phyloP scores from a whole-genome alignment of 2,113 vertebrate species.

The Benitochromis conjunctus region DNA sequence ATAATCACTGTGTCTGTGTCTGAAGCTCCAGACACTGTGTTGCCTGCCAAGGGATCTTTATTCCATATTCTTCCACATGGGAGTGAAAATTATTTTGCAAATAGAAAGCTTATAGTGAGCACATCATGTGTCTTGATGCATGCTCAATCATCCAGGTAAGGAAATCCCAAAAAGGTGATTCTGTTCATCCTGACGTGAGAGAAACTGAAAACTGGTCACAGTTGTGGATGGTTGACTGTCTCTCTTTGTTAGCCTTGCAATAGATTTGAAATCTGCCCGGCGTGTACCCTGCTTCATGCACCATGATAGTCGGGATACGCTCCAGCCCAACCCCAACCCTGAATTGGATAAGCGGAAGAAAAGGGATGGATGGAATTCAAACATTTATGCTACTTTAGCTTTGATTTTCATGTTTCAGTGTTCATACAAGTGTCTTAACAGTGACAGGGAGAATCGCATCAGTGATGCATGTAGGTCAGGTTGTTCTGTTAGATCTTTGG shows the following conservation, averaged over 20 bases:
- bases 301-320: too few relatives aligned
- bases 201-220: not conserved
- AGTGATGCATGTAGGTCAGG: not conserved
- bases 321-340: too few relatives aligned
- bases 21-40: not conserved
- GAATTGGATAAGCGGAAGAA: too few relatives aligned
- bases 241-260: not conserved
- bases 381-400: not conserved
- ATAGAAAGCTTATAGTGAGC: not conserved
- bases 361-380: not conserved
- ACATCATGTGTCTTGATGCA: not conserved
- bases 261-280: too few relatives aligned
- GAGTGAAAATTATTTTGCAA: not conserved
- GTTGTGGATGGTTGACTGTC: not conserved
- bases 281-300: too few relatives aligned
- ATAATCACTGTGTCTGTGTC: slow-evolving; percentile 6
- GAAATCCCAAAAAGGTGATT: not conserved
- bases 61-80: slow-evolving; percentile 1
- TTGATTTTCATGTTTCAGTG: not conserved
- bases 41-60: slow-evolving; percentile 2
- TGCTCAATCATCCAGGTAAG: not conserved
- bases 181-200: not conserved
- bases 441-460: not conserved
- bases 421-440: not conserved
- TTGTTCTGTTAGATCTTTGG: not conserved